Conservation (phyloP, 2,797 vertebrate species). For the Gephyroberyx darwinii region DNA sequence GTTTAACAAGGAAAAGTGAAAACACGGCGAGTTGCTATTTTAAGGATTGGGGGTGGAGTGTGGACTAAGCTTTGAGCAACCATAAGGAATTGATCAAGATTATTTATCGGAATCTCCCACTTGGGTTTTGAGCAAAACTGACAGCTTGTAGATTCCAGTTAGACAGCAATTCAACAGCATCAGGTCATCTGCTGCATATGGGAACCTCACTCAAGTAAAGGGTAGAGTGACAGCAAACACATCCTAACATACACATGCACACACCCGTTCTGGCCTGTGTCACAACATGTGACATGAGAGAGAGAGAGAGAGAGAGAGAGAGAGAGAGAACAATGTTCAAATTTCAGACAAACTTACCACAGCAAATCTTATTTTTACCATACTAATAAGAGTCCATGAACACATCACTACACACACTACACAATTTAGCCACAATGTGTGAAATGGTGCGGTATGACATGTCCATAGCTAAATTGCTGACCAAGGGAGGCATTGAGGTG, state of each 20-base stretch:
- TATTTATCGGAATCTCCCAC: constrained; percentile 16
- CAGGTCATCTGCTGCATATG: background rate
- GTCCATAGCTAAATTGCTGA: background rate
- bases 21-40: constrained; percentile 42
- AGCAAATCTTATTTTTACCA: background rate
- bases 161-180: background rate
- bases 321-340: too few species aligned
- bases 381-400: too few species aligned
- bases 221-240: too few species aligned
- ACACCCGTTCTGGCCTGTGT: background rate
- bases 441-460: too few species aligned
- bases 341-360: background rate
- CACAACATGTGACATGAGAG: background rate
- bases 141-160: background rate
- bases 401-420: too few species aligned
- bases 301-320: too few species aligned
- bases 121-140: background rate
- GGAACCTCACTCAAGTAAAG: background rate
- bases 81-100: constrained; percentile 1
- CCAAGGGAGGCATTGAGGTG: background rate
- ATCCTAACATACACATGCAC: background rate
- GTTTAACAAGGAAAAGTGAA: constrained; percentile 24
- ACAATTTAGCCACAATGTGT: background rate
- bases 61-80: background rate
- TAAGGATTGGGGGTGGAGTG: constrained; percentile 17